These are phyloP conservation scores for Bovichtus diacanthus DNA, from an alignment of 2,797 vertebrate genomes.

Conservation along the genomic window DNA sequence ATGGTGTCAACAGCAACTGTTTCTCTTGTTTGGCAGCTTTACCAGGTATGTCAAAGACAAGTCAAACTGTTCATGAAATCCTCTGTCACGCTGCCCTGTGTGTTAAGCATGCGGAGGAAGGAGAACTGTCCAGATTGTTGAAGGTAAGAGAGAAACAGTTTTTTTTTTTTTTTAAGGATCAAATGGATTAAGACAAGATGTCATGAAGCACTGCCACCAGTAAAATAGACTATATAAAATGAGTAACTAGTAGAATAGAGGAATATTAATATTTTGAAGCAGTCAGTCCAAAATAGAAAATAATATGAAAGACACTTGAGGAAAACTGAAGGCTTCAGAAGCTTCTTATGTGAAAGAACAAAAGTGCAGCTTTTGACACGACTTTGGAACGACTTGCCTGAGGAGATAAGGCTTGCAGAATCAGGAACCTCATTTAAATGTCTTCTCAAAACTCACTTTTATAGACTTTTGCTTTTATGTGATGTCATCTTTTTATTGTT, in stretches of 20 bases:
- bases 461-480: no score
- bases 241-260: background rate
- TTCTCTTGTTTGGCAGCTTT: background rate
- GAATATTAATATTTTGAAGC: slow-evolving; percentile 1
- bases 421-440: no score
- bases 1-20: background rate
- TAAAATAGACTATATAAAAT: background rate
- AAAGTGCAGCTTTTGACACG: no score
- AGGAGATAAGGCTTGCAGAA: no score
- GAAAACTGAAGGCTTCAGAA: background rate
- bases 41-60: background rate
- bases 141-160: background rate
- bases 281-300: background rate
- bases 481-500: no score
- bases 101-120: background rate
- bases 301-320: background rate
- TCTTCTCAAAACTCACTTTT: no score
- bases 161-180: background rate
- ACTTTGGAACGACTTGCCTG: no score
- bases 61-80: background rate
- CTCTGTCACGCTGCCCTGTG: background rate
- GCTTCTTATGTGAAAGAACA: no score
- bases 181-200: slow-evolving; percentile 10
- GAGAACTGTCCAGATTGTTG: background rate
- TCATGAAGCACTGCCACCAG: background rate